Conservation (phyloP, 2,113 vertebrate species). For the Paralichthys olivaceus region DNA sequence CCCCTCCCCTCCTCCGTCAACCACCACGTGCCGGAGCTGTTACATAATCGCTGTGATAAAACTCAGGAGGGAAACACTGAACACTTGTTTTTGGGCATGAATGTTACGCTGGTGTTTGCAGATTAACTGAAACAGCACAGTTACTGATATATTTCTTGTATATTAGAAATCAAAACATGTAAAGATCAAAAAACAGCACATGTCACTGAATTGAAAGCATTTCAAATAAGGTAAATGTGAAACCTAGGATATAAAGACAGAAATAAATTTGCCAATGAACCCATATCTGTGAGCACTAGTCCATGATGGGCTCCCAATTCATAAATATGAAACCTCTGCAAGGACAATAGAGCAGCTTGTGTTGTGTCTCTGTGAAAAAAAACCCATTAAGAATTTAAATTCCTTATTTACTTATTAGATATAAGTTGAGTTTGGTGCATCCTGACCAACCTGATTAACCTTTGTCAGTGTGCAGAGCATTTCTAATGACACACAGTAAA, state of each 20-base stretch:
- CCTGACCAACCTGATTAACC: not conserved
- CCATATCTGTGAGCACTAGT: too few species aligned
- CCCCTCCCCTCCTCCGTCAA: constrained; percentile 29
- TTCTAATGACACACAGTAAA: not conserved
- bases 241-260: not conserved
- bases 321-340: not conserved
- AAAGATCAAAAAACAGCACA: too few species aligned
- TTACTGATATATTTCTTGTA: not conserved
- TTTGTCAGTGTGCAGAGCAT: not conserved
- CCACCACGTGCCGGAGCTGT: constrained; percentile 49
- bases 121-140: too few species aligned
- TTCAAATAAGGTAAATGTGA: not conserved
- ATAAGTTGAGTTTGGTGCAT: too few species aligned
- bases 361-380: not conserved
- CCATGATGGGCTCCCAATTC: too few species aligned
- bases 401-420: too few species aligned
- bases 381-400: not conserved
- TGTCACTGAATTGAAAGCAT: not conserved
- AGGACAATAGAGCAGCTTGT: not conserved
- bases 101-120: not conserved
- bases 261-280: not conserved
- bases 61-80: not conserved
- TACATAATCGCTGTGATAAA: constrained; percentile 62
- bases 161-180: not conserved
- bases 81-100: constrained; percentile 1